phyloP scores from a whole-genome alignment of 2,888 invertebrate species.

The Monochamus alternatus region DNA sequence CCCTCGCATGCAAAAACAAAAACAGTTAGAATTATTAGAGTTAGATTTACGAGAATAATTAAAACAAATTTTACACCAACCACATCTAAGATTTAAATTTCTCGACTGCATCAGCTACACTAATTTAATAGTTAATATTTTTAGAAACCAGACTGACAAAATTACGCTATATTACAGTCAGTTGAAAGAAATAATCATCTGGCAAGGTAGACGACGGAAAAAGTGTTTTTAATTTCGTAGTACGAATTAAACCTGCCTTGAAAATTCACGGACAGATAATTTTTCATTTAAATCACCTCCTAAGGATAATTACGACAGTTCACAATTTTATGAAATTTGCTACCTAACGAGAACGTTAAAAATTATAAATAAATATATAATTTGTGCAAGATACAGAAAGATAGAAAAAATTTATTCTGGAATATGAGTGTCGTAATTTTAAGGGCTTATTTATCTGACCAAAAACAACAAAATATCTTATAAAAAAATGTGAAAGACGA shows the following conservation, averaged over 20 bases:
- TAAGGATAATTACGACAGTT: constrained; percentile 39
- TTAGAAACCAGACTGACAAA: background rate
- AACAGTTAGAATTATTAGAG: background rate
- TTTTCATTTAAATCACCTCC: constrained; percentile 39
- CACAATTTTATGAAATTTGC: constrained; percentile 38
- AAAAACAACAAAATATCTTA: too few species aligned
- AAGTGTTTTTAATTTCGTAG: constrained; percentile 18
- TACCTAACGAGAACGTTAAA: constrained; percentile 24
- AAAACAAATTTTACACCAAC: background rate
- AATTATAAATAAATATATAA: too few species aligned
- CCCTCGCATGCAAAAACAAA: constrained; percentile 39
- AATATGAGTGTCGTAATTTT: too few species aligned
- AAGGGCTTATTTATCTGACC: too few species aligned
- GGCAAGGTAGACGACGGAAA: background rate
- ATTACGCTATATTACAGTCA: background rate
- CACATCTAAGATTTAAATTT: background rate
- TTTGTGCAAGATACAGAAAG: too few species aligned
- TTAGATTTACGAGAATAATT: constrained; percentile 2
- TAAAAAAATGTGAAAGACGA: too few species aligned
- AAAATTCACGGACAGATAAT: constrained; percentile 31
- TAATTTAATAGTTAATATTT: background rate
- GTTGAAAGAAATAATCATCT: background rate
- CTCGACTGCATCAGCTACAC: background rate
- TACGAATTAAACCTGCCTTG: constrained; percentile 17
- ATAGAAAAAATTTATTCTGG: too few species aligned